A percentile compares a stretch with the other conserved stretches of the same genome.
phyloP scores from a whole-genome alignment of 2,888 invertebrate species.

The Azorinus chamasolen region DNA sequence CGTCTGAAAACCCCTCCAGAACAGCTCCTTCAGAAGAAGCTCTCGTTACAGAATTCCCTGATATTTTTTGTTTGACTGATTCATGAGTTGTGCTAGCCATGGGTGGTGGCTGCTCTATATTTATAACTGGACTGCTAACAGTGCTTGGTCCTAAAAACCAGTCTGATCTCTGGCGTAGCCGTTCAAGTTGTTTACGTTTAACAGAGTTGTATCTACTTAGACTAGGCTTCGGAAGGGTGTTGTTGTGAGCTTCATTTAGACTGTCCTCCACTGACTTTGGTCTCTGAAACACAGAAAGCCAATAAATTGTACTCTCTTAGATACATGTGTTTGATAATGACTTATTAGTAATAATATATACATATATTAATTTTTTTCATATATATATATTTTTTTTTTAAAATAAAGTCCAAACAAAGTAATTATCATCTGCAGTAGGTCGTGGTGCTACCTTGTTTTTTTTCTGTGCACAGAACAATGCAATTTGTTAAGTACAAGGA shows the following conservation, averaged over 20 bases:
- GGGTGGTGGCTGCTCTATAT: slow-evolving; percentile 34
- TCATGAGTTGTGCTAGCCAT: slow-evolving; percentile 45
- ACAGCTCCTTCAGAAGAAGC: slow-evolving; percentile 82
- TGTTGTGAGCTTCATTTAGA: slow-evolving; percentile 76
- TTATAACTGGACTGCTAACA: slow-evolving; percentile 54
- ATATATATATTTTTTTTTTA: no score
- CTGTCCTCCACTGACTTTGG: slow-evolving; percentile 83
- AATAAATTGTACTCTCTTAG: no score
- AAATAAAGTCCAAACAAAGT: no score
- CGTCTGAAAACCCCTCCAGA: slow-evolving; percentile 78
- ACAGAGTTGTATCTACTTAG: slow-evolving; percentile 85
- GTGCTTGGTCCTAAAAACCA: slow-evolving; percentile 92
- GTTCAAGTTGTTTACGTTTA: slow-evolving; percentile 94
- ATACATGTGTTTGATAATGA: no score
- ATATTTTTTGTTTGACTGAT: slow-evolving; percentile 68
- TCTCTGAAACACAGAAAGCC: slow-evolving; percentile 67
- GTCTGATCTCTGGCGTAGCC: slow-evolving; percentile 98
- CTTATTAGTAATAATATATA: no score
- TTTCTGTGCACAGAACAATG: no score
- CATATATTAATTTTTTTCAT: no score
- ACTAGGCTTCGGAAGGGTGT: slow-evolving; percentile 75
- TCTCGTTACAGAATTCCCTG: slow-evolving; percentile 80
- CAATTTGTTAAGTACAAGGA: no score
- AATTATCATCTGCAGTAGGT: no score
- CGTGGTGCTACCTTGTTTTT: no score